Percentiles rank a stretch among this genome's conserved stretches.
Conservation (phyloP, 2,888 invertebrate species). For the Nomada goodeniana region DNA sequence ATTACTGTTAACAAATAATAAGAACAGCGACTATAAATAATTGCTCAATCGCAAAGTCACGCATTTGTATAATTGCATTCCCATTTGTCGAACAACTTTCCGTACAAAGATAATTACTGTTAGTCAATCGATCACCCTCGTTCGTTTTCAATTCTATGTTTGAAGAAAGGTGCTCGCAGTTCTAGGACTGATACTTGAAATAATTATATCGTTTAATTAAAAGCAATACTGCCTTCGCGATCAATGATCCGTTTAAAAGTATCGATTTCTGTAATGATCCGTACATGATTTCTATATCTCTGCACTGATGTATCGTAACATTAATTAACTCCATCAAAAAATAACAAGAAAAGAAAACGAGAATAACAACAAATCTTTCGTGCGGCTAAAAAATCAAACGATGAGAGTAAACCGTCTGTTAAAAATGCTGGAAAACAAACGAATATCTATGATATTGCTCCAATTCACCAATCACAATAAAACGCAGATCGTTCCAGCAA, state of each 20-base stretch:
- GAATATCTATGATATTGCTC: neutral
- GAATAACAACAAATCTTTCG: too few species aligned
- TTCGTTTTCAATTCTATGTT: neutral
- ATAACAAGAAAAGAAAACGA: too few species aligned
- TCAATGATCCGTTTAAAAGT: too few species aligned
- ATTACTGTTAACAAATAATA: neutral
- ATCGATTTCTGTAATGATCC: too few species aligned
- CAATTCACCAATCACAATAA: neutral
- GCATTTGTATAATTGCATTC: constrained; percentile 8
- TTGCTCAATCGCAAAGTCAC: constrained; percentile 5
- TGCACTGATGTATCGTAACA: too few species aligned
- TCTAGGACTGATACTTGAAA: neutral
- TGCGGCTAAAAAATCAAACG: too few species aligned
- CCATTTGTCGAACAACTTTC: neutral
- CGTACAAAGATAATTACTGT: neutral
- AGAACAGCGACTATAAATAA: constrained; percentile 11
- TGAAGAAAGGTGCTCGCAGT: neutral
- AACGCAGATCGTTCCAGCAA: neutral
- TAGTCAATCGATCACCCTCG: neutral
- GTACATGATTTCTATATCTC: too few species aligned
- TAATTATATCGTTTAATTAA: neutral
- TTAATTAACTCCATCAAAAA: too few species aligned
- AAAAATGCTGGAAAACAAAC: neutral
- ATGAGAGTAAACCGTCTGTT: neutral
- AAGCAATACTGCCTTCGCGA: neutral